Conservation (phyloP, 1,140 invertebrate genomes). For the Hormaphis cornu region DNA sequence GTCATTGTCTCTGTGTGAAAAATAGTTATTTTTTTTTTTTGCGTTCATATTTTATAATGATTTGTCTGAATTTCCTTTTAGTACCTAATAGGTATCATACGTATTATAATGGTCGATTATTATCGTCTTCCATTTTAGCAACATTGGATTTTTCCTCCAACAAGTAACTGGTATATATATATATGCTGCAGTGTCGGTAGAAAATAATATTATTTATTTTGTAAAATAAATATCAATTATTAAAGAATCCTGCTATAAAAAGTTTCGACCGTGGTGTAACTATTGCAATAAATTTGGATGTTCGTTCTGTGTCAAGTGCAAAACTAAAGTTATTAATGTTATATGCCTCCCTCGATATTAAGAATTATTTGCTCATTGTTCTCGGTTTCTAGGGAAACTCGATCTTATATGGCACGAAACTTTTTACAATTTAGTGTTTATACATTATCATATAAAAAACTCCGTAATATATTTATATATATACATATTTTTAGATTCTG, state of each 20-base stretch:
- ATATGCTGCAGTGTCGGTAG: not conserved
- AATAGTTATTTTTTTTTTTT: too few relatives aligned
- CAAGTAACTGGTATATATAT: too few relatives aligned
- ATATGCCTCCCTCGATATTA: conserved; percentile 15
- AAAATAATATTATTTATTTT: conserved; percentile 5
- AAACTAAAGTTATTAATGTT: conserved; percentile 24
- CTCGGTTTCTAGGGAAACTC: not conserved
- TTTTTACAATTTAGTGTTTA: not conserved
- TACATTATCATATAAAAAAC: too few relatives aligned
- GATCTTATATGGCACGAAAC: not conserved
- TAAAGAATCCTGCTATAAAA: not conserved
- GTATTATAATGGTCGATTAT: too few relatives aligned
- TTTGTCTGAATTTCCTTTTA: too few relatives aligned
- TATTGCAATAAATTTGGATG: conserved; percentile 20
- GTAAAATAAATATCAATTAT: conserved; percentile 16
- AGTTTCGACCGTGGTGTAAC: not conserved
- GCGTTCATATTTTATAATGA: too few relatives aligned
- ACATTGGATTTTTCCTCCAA: too few relatives aligned
- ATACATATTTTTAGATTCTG: too few relatives aligned
- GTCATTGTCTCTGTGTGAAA: too few relatives aligned
- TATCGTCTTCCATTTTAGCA: too few relatives aligned
- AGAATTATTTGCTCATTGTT: conserved; percentile 16
- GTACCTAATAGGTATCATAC: too few relatives aligned
- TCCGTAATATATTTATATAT: too few relatives aligned
- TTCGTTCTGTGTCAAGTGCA: not conserved